Conservation (phyloP, 2,113 vertebrate genomes). For the Lichenostomus cassidix region DNA sequence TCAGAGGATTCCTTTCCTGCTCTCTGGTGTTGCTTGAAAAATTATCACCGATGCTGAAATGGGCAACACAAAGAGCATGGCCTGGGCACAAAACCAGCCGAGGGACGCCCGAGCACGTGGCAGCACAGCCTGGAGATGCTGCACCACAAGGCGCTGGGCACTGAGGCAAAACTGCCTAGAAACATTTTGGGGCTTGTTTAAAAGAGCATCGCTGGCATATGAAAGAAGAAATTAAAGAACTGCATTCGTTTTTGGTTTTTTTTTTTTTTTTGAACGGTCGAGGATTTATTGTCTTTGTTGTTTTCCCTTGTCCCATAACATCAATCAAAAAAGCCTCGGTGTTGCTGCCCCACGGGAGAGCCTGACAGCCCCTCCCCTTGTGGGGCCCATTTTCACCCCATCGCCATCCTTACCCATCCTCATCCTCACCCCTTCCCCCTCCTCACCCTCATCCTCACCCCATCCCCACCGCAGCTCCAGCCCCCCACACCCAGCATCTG, state of each 20-base stretch:
- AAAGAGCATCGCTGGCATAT: neutral
- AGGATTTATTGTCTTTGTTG: neutral
- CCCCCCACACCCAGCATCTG: neutral
- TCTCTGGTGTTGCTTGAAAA: neutral
- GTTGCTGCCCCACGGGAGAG: neutral
- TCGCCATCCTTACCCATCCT: neutral
- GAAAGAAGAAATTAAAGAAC: accelerated
- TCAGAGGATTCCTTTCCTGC: neutral
- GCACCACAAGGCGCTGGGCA: accelerated
- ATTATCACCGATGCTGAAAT: neutral
- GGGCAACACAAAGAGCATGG: neutral
- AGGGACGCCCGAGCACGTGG: neutral
- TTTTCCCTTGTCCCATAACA: neutral
- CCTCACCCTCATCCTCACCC: neutral
- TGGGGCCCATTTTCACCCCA: neutral
- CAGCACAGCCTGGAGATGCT: neutral
- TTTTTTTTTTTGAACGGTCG: neutral
- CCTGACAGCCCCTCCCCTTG: neutral
- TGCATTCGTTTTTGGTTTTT: accelerated
- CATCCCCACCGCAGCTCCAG: neutral
- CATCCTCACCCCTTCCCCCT: no score
- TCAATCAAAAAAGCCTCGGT: neutral
- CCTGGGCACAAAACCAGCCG: neutral
- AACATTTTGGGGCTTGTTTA: neutral
- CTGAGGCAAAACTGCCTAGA: neutral